Conservation (phyloP, 2,113 vertebrate species). For the Kryptolebias marmoratus region DNA sequence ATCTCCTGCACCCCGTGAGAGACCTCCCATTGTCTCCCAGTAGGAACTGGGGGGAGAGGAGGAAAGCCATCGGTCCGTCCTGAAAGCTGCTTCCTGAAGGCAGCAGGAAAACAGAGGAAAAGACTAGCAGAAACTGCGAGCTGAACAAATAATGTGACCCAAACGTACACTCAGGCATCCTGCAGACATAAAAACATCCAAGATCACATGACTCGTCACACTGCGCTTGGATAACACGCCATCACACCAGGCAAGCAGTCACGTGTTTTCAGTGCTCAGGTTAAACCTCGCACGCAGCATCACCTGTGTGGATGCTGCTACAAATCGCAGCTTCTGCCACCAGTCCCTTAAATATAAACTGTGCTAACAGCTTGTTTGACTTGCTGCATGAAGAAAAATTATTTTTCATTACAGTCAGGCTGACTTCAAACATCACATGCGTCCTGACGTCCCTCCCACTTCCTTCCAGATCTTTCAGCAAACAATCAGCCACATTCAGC, state of each 20-base stretch:
- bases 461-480: constrained; percentile 61
- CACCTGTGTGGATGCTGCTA: constrained; percentile 9
- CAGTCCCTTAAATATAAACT: neutral
- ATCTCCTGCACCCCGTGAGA: constrained; percentile 57
- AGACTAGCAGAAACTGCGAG: constrained; percentile 52
- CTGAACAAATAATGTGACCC: constrained; percentile 67
- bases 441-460: constrained; percentile 40
- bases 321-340: constrained; percentile 15
- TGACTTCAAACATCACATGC: constrained; percentile 64
- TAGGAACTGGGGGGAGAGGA: constrained; percentile 47
- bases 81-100: constrained; percentile 81
- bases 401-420: constrained; percentile 31
- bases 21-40: constrained; percentile 79
- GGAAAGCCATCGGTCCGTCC: constrained; percentile 70
- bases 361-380: neutral
- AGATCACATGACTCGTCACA: constrained; percentile 57
- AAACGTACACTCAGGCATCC: constrained; percentile 28
- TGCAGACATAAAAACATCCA: constrained; percentile 29
- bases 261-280: neutral
- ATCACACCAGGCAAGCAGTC: constrained; percentile 30
- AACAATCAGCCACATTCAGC: constrained; percentile 77
- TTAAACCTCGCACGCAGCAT: neutral
- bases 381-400: neutral
- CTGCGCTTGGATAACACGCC: constrained; percentile 44
- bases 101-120: constrained; percentile 62